Percentiles rank a stretch among this genome's conserved stretches.
phyloP scores from a whole-genome alignment of 2,888 invertebrate species.

The Carterocephalus palaemon region DNA sequence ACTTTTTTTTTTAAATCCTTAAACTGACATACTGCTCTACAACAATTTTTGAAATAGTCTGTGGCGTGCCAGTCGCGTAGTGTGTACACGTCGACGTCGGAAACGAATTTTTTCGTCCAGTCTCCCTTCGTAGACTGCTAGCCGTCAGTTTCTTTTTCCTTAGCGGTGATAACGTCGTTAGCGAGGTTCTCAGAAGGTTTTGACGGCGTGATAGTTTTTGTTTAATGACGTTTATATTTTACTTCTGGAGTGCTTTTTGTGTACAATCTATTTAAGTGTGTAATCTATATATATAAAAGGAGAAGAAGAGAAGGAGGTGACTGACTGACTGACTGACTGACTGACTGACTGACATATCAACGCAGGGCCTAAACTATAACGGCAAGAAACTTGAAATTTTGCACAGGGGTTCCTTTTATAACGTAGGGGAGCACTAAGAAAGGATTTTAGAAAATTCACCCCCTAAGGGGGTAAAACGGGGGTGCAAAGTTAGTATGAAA shows the following conservation, averaged over 20 bases:
- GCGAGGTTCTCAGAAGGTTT: constrained; percentile 48
- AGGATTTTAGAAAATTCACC: no score
- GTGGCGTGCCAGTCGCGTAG: constrained; percentile 36
- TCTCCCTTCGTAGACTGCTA: constrained; percentile 58
- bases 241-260: constrained; percentile 15
- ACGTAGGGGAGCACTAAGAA: no score
- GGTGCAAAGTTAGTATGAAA: no score
- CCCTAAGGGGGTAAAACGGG: no score
- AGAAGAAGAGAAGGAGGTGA: no score
- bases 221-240: constrained; percentile 34
- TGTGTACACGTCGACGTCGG: constrained; percentile 46
- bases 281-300: no score
- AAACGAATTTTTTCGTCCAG: constrained; percentile 71
- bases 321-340: no score
- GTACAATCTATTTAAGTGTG: background rate
- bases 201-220: constrained; percentile 53
- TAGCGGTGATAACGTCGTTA: constrained; percentile 68
- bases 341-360: no score
- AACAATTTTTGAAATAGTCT: constrained; percentile 25
- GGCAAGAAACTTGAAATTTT: no score
- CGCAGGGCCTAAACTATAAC: no score
- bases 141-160: constrained; percentile 49
- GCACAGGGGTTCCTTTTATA: no score
- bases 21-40: background rate
- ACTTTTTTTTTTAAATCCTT: background rate